These are phyloP conservation scores for Trochalopteron elliotii DNA, from an alignment of 2,113 vertebrate genomes.

Conservation along the genomic window DNA sequence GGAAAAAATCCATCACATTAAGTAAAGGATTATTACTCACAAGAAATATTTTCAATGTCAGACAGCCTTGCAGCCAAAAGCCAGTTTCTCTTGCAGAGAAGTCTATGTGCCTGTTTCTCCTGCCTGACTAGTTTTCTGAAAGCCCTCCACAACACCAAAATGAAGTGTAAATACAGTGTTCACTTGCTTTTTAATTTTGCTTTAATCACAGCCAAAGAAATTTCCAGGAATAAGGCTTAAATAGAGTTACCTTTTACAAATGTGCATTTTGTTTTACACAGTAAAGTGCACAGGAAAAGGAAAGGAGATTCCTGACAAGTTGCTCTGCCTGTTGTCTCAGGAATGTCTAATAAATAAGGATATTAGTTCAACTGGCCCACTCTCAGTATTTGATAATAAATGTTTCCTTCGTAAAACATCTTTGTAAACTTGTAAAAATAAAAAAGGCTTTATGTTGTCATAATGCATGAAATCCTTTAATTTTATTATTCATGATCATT, in stretches of 20 bases:
- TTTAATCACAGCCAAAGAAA: background rate
- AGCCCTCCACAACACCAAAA: background rate
- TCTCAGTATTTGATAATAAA: background rate
- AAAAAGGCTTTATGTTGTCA: background rate
- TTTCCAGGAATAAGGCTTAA: background rate
- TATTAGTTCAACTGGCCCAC: background rate
- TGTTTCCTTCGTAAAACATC: background rate
- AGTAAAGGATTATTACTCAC: conserved; percentile 53
- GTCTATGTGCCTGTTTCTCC: background rate
- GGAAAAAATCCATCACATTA: conserved; percentile 42
- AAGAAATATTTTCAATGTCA: conserved; percentile 43
- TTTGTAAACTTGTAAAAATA: background rate
- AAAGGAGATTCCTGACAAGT: background rate
- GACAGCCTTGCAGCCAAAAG: background rate
- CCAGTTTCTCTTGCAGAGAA: background rate
- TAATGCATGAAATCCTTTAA: background rate
- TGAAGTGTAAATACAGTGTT: background rate
- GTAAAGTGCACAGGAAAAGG: background rate
- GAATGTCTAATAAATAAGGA: background rate
- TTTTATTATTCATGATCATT: background rate
- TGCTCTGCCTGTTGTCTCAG: background rate
- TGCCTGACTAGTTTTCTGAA: background rate
- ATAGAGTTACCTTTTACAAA: background rate
- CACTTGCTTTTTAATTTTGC: background rate
- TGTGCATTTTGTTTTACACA: background rate